Evolutionary conservation across 2,113 vertebrate species (phyloP), one percentile per base, ranked within the genome.

Genomic region (Callipepla squamata): DNA sequence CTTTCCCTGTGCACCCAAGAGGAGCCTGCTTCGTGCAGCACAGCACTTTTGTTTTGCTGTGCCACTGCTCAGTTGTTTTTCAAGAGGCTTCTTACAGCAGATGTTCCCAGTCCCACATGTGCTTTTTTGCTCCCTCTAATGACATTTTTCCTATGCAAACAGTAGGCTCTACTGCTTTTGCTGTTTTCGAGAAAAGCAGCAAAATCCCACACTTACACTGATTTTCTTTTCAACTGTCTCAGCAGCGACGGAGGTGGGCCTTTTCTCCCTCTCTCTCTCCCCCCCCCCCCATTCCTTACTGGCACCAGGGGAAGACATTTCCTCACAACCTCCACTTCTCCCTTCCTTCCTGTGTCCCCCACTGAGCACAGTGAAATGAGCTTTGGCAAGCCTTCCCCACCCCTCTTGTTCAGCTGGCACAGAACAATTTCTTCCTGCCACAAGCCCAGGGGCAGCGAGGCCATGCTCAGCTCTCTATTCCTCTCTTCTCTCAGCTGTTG

Each of bases 91-190:
- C 61, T 26, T 72, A 80, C 55, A 92, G 88, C 97, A 98, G 96
- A 97, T 97, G 97, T 97, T 98, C 93, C 91, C 92, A 95, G 90
- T 83, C 94, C 96, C 96, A 97, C 94, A 94, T 62, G 92, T 94
- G 96, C 91, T 53, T 96, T 94, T 88, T 89, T 3, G 87, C 92
- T 96, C 93, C 73, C 85, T 92, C 95, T 94, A 91, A 96, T 97
- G 95, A 96, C 94, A 96, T 97, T 97, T 97, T 96, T 83, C 93
- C 96, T 95, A 88, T 59, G 96, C 94, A 97, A 97, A 97, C 92
- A 97, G 94, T 84, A 96, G 84, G 93, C 90, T 97, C 75, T 72
- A 80, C 69, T 63, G 96, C 94, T 97, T 97, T 97, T 97, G 93
- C 94, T 95, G 94, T 80, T 95, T 95, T 95, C 65, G 11, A 67